These are phyloP conservation scores for Phalanger gymnotis DNA, from an alignment of 2,797 vertebrate genomes.

Conservation along the genomic window DNA sequence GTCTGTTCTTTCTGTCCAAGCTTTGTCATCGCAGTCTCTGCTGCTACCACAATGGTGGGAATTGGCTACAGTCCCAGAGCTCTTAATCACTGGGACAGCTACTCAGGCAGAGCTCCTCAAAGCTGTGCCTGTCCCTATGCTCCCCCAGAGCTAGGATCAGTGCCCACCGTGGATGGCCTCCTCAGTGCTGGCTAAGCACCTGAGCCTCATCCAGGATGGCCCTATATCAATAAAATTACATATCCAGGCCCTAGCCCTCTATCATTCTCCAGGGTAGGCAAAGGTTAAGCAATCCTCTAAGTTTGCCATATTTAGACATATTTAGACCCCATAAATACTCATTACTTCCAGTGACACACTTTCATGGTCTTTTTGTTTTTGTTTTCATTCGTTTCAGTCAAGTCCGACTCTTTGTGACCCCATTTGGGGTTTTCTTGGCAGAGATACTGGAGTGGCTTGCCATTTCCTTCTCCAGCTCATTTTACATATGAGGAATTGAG, in stretches of 20 bases:
- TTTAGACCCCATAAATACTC: neutral
- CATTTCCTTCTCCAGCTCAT: neutral
- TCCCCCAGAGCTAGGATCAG: neutral
- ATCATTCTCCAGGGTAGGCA: neutral
- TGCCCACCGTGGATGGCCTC: neutral
- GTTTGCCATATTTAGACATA: neutral
- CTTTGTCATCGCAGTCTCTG: neutral
- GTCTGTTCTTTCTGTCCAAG: neutral
- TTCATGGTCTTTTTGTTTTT: neutral
- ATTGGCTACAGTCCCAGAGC: neutral
- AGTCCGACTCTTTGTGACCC: neutral
- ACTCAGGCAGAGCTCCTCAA: neutral
- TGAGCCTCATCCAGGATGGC: neutral
- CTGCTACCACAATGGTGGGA: neutral
- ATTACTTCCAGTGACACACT: neutral
- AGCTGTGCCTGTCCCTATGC: neutral
- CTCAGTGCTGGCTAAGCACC: neutral
- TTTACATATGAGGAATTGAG: neutral
- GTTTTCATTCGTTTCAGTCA: neutral
- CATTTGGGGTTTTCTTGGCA: neutral
- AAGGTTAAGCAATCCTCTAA: neutral
- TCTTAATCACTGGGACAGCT: neutral
- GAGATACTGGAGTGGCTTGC: neutral
- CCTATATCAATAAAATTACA: neutral
- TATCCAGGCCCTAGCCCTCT: neutral